phyloP scores from a whole-genome alignment of 2,113 vertebrate species.

The Noctilio leporinus region DNA sequence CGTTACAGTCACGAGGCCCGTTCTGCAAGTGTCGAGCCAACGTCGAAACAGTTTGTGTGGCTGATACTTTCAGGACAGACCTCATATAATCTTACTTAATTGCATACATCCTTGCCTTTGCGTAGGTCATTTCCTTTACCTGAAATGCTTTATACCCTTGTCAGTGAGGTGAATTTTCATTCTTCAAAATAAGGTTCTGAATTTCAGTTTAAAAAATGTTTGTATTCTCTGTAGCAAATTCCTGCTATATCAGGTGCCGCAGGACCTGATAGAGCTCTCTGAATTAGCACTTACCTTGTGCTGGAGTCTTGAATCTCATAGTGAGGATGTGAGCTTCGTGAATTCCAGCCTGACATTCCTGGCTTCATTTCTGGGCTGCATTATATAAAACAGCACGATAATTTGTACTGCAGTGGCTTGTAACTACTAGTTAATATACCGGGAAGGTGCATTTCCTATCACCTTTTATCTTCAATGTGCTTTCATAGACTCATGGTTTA shows the following conservation, averaged over 20 bases:
- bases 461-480: neutral
- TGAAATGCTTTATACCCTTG: neutral
- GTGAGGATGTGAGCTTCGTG: neutral
- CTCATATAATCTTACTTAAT: neutral
- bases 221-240: neutral
- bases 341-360: neutral
- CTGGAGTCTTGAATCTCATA: neutral
- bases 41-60: no score
- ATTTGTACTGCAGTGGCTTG: neutral
- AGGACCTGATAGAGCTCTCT: neutral
- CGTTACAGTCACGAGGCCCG: no score
- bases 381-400: neutral
- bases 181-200: neutral
- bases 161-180: neutral
- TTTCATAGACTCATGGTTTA: neutral
- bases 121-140: neutral
- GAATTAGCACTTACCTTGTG: neutral
- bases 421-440: neutral
- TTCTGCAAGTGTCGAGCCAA: no score
- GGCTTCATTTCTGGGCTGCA: neutral
- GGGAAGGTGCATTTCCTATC: neutral
- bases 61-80: no score
- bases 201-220: neutral
- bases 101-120: neutral
- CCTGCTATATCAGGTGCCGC: neutral